Percentiles rank a stretch among this genome's conserved stretches.
Evolutionary conservation across 2,113 vertebrate genomes (phyloP).

Genomic region (Andinoacara biseriatus): DNA sequence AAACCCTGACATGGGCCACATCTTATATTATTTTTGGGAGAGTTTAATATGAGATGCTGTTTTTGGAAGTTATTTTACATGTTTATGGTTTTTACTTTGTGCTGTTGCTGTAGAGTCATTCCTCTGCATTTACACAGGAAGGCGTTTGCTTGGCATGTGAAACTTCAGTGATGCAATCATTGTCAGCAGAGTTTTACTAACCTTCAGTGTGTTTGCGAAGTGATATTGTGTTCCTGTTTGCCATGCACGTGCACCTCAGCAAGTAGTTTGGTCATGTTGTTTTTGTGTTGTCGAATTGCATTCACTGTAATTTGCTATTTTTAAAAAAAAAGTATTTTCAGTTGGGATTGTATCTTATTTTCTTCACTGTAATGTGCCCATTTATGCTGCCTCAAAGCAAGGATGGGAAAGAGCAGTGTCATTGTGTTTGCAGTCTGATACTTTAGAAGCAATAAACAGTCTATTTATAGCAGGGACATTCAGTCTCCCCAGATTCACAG

Average conservation of each 20-base stretch:
- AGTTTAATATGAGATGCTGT: neutral
- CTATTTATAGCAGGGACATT: neutral
- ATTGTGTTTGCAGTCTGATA: conserved; percentile 13
- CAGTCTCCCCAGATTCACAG: neutral
- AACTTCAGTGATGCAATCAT: conserved; percentile 58
- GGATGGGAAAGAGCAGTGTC: conserved; percentile 4
- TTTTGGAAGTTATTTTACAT: neutral
- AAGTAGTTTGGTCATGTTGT: neutral
- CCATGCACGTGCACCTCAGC: neutral
- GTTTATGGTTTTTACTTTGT: neutral
- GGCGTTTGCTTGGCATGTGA: conserved; percentile 49
- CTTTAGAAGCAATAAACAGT: neutral
- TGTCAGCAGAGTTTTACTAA: conserved; percentile 12
- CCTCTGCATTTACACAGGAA: conserved; percentile 63
- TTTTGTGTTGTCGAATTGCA: neutral
- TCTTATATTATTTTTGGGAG: neutral
- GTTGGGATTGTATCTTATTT: neutral
- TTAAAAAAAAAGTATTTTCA: neutral
- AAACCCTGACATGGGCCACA: neutral
- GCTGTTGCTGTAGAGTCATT: conserved; percentile 19
- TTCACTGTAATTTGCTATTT: neutral
- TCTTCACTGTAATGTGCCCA: neutral
- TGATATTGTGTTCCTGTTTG: neutral
- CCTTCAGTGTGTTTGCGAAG: neutral
- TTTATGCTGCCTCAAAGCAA: conserved; percentile 5